Evolutionary conservation across 2,113 vertebrate species (phyloP).

Genomic region (Ceyx cyanopectus): DNA sequence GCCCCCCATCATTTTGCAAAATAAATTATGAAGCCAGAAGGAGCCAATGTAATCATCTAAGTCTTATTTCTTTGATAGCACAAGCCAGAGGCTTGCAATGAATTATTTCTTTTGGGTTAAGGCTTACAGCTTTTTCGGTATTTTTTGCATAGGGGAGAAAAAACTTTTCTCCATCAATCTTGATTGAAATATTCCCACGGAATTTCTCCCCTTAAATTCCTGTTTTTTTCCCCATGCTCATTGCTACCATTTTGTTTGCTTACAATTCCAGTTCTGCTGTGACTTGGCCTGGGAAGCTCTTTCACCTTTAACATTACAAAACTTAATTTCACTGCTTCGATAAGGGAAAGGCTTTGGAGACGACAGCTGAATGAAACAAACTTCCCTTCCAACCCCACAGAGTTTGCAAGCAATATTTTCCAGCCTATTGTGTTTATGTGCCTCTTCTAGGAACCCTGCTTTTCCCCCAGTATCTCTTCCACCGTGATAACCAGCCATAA

Average conservation of each 20-base stretch:
- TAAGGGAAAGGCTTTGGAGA: neutral
- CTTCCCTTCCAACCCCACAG: neutral
- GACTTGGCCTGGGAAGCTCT: neutral
- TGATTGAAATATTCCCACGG: neutral
- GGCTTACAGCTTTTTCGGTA: neutral
- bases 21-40: slow-evolving; percentile 53
- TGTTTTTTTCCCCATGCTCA: neutral
- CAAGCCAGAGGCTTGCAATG: neutral
- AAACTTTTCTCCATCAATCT: neutral
- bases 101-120: slow-evolving; percentile 31
- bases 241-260: neutral
- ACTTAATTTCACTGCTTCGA: neutral
- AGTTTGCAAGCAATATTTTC: neutral
- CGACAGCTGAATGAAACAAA: neutral
- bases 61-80: slow-evolving; percentile 20
- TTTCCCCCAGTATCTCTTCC: neutral
- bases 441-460: neutral
- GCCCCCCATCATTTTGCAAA: neutral
- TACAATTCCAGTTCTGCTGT: neutral
- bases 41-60: slow-evolving; percentile 39
- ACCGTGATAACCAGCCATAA: neutral
- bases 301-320: neutral
- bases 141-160: neutral
- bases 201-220: neutral
- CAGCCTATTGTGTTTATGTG: neutral